Evolutionary conservation across 2,113 vertebrate genomes (phyloP), one percentile per base, ranked within the genome.

Genomic region (Trichechus manatus): DNA sequence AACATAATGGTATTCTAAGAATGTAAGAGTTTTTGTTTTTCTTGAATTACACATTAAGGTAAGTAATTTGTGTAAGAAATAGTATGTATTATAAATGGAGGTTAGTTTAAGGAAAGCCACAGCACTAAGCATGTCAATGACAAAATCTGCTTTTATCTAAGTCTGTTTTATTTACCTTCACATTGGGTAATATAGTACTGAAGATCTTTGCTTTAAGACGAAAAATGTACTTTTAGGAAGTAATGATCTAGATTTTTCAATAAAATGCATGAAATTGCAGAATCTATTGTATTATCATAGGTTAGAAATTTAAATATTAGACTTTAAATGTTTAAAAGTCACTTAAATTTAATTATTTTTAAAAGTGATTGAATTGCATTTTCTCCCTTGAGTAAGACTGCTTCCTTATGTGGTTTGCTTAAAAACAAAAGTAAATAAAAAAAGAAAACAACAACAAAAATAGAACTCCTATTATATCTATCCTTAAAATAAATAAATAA

Each of bases 381-480:
- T 17, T 79, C 77, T 19, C 42, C 33, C 10, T 47, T 9, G 3
- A 50, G 17, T 87, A 56, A 56, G 13, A 33, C 25, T 47, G 0
- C 7, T 89, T 87, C 27, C 39, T 3, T 87, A 17, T 36, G 2
- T 92, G n/a, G 2, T 39, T 78, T 61, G 33, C 36, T 90, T 70
- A 0, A 56, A 83, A 94, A 56, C 14, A 56, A 89, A 25, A 47
- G 9, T 59, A 87, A 75, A 64, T 64, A 66, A 91, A 63, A 56
- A 82, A 78, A 77, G 29, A n/a, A 95, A 33, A 25, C 0, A 80
- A 8, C 20, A 94, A 56, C 3, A 80, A 53, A 85, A 93, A 75
- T 50, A 59, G 31, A 96, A 14, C 23, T 56, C 17, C 72, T 85
- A 87, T 84, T 79, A 75, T 47, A 87, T 93, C 47, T 95, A 20